These are phyloP conservation scores for Drepana falcataria DNA, from an alignment of 2,888 invertebrate species.

Conservation along the genomic window DNA sequence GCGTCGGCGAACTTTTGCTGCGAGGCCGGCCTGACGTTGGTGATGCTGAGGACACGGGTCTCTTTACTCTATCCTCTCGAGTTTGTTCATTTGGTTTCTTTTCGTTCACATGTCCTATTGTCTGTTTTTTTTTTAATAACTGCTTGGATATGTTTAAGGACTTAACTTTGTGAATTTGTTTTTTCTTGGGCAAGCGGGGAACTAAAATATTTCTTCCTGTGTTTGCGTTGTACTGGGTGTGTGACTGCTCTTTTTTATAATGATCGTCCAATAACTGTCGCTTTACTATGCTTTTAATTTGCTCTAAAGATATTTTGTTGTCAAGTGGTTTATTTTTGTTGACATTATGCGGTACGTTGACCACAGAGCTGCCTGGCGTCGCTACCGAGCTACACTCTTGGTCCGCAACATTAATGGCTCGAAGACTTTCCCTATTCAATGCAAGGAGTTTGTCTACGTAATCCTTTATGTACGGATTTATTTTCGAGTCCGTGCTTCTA, in stretches of 20 bases:
- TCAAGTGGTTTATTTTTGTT: conserved; percentile 27
- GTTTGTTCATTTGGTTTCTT: conserved; percentile 16
- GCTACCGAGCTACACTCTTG: conserved; percentile 66
- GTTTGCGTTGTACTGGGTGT: conserved; percentile 2
- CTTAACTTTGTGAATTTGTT: conserved; percentile 60
- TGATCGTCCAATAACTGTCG: conserved; percentile 40
- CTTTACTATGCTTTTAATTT: conserved; percentile 51
- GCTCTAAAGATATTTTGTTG: conserved; percentile 56
- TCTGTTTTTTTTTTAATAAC: neutral
- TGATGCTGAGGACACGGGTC: conserved; percentile 5
- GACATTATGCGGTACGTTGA: conserved; percentile 54
- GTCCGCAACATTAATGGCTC: conserved; percentile 59
- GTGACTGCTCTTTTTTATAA: conserved; percentile 12
- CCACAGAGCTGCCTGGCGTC: conserved; percentile 69
- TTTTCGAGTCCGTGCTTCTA: conserved; percentile 13
- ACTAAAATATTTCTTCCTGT: conserved; percentile 10
- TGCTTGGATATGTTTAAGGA: conserved; percentile 60
- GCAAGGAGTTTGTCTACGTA: conserved; percentile 61
- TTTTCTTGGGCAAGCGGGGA: conserved; percentile 30
- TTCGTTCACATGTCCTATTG: neutral
- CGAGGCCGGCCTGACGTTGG: conserved; percentile 19
- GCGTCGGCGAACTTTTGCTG: conserved; percentile 42
- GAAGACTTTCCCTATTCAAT: conserved; percentile 56
- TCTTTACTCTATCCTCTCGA: conserved; percentile 22
- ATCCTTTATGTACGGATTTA: conserved; percentile 56